Evolutionary conservation across 2,888 invertebrate species (phyloP), one percentile per base, ranked within the genome.

Genomic region (Steromphala cineraria): DNA sequence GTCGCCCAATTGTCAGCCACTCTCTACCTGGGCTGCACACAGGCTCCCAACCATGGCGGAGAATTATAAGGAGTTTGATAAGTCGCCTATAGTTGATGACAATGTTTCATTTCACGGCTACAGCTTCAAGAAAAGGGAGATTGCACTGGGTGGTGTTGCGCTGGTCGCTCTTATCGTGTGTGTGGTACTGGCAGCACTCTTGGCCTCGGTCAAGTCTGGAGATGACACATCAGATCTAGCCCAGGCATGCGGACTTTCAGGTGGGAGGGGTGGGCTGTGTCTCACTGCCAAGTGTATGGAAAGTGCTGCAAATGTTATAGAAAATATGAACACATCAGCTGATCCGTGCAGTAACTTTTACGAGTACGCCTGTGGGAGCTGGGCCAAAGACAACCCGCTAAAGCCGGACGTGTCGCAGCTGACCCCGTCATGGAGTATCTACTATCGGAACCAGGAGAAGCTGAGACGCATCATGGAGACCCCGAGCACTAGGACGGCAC

Each of bases 321-420:
- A 83, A 1, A 85, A 86, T 53, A 86, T 91, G 82, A 92, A 92
- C 84, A 80, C 56, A 8, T 86, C 86, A 7, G 85, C 88, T 0
- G 86, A 92, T 55, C 95, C 95, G 1, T 95, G 95, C 89, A 92
- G 93, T 13, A 93, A 95, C 88, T 94, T 91, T 77, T 89, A 81
- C 86, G 81, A 88, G 56, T 91, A 88, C 71, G 89, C 90, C 2
- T 91, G 91, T 94, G 95, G 95, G 0, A 93, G 94, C 36, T 95
- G 95, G 94, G 88, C 94, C 24, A 91, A 91, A 13, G 46, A 80
- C 19, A 86, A 89, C 67, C 90, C 89, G 0, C 81, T 88, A 13
- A 80, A 85, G 74, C 86, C 87, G 0, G 87, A 88, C 76, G 75
- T 84, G 13, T 75, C 80, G 8, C 85, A 88, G 31, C 71, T 87